phyloP scores from a whole-genome alignment of 2,888 invertebrate genomes.

The Trissoscelio sp. region DNA sequence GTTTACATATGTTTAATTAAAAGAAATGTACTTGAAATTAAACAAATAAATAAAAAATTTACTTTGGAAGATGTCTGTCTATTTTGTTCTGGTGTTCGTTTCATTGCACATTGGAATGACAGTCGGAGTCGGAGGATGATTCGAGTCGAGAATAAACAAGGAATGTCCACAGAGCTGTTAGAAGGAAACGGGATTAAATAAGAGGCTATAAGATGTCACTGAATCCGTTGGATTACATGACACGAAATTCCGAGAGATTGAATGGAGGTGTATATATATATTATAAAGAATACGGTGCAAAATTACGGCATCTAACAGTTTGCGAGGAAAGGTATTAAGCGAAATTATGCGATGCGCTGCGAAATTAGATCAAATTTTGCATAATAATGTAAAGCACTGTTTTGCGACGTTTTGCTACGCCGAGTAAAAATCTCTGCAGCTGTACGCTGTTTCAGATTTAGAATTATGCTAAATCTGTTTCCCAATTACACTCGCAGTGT shows the following conservation, averaged over 20 bases:
- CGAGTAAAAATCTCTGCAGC: constrained; percentile 19
- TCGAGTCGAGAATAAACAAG: constrained; percentile 36
- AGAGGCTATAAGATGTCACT: constrained; percentile 44
- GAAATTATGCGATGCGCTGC: constrained; percentile 33
- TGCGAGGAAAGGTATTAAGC: constrained; percentile 6
- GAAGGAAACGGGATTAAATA: constrained; percentile 38
- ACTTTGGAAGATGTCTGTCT: background rate
- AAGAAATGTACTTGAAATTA: background rate
- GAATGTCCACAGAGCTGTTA: constrained; percentile 40
- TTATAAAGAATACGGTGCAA: constrained; percentile 22
- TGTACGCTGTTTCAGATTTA: constrained; percentile 13
- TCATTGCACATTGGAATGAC: constrained; percentile 25
- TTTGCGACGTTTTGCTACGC: constrained; percentile 27
- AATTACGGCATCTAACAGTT: constrained; percentile 32
- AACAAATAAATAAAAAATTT: no score
- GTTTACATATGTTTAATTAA: no score
- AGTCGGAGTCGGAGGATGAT: background rate
- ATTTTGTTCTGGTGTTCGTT: background rate
- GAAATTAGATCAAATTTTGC: constrained; percentile 52
- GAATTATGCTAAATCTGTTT: constrained; percentile 34
- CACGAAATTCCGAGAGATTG: constrained; percentile 39
- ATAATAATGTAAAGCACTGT: constrained; percentile 39
- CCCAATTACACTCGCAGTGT: background rate
- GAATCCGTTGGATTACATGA: constrained; percentile 46
- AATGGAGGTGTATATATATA: constrained; percentile 19